A percentile compares a stretch with the other conserved stretches of the same genome.
These are phyloP conservation scores for Aphelinus atriplicis DNA, from an alignment of 1,140 invertebrate species.

Conservation along the genomic window DNA sequence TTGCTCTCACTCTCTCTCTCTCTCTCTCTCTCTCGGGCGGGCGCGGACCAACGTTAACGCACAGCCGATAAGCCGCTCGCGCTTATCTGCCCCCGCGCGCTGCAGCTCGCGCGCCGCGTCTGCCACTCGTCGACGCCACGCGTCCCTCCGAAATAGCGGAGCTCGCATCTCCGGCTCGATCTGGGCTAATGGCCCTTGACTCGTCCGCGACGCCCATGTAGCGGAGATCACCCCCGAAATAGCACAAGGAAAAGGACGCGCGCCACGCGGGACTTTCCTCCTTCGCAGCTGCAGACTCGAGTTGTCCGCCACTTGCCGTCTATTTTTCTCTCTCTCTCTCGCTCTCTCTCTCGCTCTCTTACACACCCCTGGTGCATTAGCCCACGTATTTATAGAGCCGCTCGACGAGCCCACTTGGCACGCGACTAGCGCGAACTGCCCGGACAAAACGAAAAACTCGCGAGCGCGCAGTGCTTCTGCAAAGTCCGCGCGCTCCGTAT, in stretches of 20 bases:
- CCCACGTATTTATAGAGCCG: no score
- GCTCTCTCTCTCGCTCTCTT: neutral
- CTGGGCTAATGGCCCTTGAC: no score
- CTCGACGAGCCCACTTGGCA: no score
- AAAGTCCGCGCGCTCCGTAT: no score
- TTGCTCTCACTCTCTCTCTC: constrained; percentile 44
- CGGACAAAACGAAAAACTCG: no score
- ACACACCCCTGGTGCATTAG: neutral
- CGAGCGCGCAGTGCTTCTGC: no score
- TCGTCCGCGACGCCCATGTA: neutral
- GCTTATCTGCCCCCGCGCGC: neutral
- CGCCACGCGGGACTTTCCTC: no score
- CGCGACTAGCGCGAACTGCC: no score
- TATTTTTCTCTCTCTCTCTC: constrained; percentile 7
- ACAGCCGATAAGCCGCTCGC: neutral
- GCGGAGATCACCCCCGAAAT: no score
- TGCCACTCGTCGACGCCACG: neutral
- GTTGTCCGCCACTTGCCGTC: no score
- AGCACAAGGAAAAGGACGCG: no score
- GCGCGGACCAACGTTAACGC: constrained; percentile 1
- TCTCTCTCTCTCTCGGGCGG: neutral
- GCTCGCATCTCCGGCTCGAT: neutral
- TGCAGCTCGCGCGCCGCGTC: neutral
- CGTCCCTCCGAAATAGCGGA: neutral
- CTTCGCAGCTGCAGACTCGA: no score